Evolutionary conservation across 2,797 vertebrate genomes (phyloP).

Genomic region (Oophaga sylvatica): DNA sequence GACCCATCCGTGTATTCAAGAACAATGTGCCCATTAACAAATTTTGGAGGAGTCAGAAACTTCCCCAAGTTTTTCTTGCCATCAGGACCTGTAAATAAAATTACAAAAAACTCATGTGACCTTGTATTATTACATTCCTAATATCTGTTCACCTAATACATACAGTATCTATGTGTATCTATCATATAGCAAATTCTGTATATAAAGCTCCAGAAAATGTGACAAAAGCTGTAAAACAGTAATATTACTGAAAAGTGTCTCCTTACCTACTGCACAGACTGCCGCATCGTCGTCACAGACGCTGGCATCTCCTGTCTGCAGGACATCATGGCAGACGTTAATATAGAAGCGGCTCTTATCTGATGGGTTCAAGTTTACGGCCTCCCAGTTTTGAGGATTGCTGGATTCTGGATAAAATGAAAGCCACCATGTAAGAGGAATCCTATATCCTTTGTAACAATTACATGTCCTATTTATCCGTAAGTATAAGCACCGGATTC

Average conservation of each 20-base stretch:
- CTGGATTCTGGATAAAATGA: slow-evolving; percentile 70
- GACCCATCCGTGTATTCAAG: slow-evolving; percentile 84
- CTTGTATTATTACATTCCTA: no score
- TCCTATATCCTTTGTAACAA: background rate
- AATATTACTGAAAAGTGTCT: background rate
- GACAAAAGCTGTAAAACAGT: background rate
- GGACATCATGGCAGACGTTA: slow-evolving; percentile 89
- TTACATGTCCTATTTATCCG: no score
- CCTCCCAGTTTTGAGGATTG: slow-evolving; percentile 86
- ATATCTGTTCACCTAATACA: no score
- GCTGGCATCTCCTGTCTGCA: slow-evolving; percentile 73
- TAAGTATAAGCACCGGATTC: no score
- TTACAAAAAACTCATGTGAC: background rate
- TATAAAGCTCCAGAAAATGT: background rate
- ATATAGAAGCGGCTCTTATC: slow-evolving; percentile 81
- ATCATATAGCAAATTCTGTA: no score
- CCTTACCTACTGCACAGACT: slow-evolving; percentile 88
- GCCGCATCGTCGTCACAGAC: slow-evolving; percentile 82
- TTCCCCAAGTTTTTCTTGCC: slow-evolving; percentile 80
- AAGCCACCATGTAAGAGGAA: background rate
- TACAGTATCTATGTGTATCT: no score
- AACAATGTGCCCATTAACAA: slow-evolving; percentile 78
- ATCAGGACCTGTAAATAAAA: slow-evolving; percentile 72
- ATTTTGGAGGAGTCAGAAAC: slow-evolving; percentile 84
- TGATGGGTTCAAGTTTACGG: slow-evolving; percentile 75